Conservation (phyloP, 1,140 invertebrate genomes). For the Muscidifurax raptorellus region DNA sequence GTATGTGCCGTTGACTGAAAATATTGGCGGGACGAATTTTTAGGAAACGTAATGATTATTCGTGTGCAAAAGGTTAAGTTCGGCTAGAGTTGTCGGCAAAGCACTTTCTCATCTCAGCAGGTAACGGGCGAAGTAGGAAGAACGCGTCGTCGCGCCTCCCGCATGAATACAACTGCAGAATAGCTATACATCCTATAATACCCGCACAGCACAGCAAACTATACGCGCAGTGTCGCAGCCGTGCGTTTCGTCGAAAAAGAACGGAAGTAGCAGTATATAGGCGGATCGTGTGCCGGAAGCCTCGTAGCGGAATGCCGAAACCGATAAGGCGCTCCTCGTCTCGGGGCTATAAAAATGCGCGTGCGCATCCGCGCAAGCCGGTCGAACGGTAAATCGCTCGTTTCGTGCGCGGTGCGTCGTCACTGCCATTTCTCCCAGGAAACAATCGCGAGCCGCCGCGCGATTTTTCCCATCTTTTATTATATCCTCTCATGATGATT, state of each 20-base stretch:
- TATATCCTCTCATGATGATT: not conserved
- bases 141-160: too few species aligned
- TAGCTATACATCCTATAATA: too few species aligned
- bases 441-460: not conserved
- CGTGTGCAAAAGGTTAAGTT: not conserved
- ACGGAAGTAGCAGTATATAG: conserved; percentile 42
- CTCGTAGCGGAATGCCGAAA: conserved; percentile 55
- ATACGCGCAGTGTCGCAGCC: too few species aligned
- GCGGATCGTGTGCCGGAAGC: conserved; percentile 41
- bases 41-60: conserved; percentile 42
- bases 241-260: conserved; percentile 39
- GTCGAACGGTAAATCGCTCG: conserved; percentile 35
- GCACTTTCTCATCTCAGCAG: too few species aligned
- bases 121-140: too few species aligned
- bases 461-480: not conserved
- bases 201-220: not conserved
- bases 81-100: not conserved
- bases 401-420: not conserved
- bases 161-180: too few species aligned
- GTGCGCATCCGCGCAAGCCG: not conserved
- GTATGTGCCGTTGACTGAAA: too few species aligned
- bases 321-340: conserved; percentile 41
- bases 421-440: conserved; percentile 4
- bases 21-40: too few species aligned
- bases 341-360: not conserved